Evolutionary conservation across 2,113 vertebrate genomes (phyloP).

Genomic region (Psophia crepitans): DNA sequence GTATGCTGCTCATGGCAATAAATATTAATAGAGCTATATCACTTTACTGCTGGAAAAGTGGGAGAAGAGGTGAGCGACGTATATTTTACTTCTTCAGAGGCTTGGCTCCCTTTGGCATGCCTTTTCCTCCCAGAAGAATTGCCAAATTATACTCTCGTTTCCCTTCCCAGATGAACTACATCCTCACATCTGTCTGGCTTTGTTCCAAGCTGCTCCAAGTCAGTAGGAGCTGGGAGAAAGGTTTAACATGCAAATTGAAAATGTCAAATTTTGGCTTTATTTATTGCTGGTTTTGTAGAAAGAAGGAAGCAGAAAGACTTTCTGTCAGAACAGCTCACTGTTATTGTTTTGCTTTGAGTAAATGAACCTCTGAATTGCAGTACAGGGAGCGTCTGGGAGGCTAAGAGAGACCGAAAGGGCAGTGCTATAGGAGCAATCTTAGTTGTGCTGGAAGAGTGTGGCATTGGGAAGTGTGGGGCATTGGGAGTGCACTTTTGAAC

Average conservation of each 20-base stretch:
- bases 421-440: not conserved
- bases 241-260: conserved; percentile 49
- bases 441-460: not conserved
- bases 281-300: conserved; percentile 34
- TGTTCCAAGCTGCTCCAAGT: conserved; percentile 20
- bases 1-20: conserved; percentile 25
- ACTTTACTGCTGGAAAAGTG: conserved; percentile 2
- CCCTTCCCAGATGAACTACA: conserved; percentile 46
- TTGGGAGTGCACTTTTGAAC: not conserved
- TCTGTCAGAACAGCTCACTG: not conserved
- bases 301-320: conserved; percentile 7
- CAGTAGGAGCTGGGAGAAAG: conserved; percentile 39
- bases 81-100: conserved; percentile 50
- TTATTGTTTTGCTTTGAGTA: not conserved
- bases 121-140: conserved; percentile 40
- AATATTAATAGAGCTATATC: conserved; percentile 43
- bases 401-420: not conserved
- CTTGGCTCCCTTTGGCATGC: conserved; percentile 20
- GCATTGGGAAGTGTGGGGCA: not conserved
- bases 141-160: conserved; percentile 38
- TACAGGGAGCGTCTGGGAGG: not conserved
- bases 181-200: conserved; percentile 60
- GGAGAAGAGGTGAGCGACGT: not conserved
- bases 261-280: conserved; percentile 53
- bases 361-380: not conserved